These are phyloP conservation scores for Xiphophorus maculatus DNA, from an alignment of 2,113 vertebrate genomes.

Conservation along the genomic window DNA sequence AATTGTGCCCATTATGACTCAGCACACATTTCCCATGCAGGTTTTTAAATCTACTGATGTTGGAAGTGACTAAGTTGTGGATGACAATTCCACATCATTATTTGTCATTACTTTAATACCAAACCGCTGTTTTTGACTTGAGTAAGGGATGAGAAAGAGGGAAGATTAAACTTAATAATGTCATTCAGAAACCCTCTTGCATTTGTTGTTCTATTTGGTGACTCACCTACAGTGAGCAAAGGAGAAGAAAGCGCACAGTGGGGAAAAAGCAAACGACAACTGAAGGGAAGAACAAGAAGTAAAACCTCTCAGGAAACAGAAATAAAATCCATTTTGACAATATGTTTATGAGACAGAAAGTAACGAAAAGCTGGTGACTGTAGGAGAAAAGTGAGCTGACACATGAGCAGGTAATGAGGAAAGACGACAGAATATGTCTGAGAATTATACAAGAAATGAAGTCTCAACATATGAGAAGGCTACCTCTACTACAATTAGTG, in stretches of 20 bases:
- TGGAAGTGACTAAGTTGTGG: conserved; percentile 23
- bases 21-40: conserved; percentile 40
- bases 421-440: neutral
- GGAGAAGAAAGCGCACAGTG: neutral
- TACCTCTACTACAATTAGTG: neutral
- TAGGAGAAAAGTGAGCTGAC: neutral
- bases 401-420: neutral
- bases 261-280: neutral
- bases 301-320: neutral
- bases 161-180: conserved; percentile 20
- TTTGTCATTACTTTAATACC: conserved; percentile 37
- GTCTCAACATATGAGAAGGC: neutral
- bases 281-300: neutral
- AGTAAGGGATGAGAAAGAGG: conserved; percentile 19
- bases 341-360: neutral
- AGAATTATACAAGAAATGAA: conserved; percentile 1
- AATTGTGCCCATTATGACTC: conserved; percentile 43
- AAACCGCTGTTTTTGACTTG: conserved; percentile 35
- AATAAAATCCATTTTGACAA: conserved; percentile 15
- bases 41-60: conserved; percentile 40
- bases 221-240: conserved; percentile 7
- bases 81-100: conserved; percentile 47
- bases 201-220: conserved; percentile 3
- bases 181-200: conserved; percentile 16
- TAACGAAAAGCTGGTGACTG: neutral